Conservation (phyloP, 35 echinoderm and acorn worm species). For the Nesometra sesokonis region DNA sequence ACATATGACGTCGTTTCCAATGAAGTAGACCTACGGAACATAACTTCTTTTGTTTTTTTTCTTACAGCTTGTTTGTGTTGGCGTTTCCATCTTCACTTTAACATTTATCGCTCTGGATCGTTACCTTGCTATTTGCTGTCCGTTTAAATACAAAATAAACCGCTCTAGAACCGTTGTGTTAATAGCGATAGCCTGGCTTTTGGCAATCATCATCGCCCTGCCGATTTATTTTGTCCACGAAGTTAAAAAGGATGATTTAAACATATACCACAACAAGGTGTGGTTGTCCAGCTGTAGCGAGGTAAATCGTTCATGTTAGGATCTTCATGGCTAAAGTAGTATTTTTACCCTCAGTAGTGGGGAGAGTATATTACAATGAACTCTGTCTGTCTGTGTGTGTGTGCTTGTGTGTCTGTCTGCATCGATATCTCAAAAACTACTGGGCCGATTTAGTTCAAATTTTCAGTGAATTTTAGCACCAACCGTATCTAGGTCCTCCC, state of each 20-base stretch:
- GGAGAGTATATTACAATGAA: too few species aligned
- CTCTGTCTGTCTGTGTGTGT: too few species aligned
- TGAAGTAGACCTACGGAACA: too few species aligned
- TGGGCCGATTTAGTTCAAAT: too few species aligned
- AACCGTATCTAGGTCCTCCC: too few species aligned
- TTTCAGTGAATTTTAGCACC: too few species aligned
- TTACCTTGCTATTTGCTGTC: conserved; percentile 87
- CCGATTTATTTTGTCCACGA: conserved; percentile 35
- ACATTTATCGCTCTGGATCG: conserved; percentile 91
- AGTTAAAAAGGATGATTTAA: background rate
- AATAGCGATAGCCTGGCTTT: conserved; percentile 63
- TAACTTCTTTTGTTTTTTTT: too few species aligned
- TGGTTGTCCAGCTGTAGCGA: background rate
- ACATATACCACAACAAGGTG: background rate
- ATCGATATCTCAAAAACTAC: too few species aligned
- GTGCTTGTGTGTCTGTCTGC: too few species aligned
- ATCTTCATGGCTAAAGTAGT: too few species aligned
- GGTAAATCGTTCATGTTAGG: background rate
- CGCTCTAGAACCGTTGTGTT: conserved; percentile 27
- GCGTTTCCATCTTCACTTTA: conserved; percentile 76
- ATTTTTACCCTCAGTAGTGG: too few species aligned
- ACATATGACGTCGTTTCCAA: too few species aligned
- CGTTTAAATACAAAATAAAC: conserved; percentile 83
- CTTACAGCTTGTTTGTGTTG: conserved; percentile 60
- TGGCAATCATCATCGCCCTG: conserved; percentile 39